Percentiles rank a stretch among this genome's conserved stretches.
Conservation (phyloP, 1,140 invertebrate genomes). For the Kradibia gibbosae region DNA sequence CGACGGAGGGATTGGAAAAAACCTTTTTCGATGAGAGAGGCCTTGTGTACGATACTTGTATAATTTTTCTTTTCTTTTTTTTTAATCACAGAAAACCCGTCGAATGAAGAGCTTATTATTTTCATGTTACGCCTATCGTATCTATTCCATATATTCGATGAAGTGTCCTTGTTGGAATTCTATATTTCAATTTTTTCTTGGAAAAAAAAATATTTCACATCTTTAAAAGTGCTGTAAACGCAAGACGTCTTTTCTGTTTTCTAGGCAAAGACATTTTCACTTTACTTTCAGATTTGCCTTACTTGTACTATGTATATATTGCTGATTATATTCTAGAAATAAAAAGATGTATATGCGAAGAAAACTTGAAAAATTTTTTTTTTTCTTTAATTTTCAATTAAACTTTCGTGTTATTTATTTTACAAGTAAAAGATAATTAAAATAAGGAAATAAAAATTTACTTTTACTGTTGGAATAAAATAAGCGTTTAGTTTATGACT, state of each 20-base stretch:
- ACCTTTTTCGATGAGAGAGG: conserved; percentile 47
- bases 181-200: conserved; percentile 24
- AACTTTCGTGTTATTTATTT: too few relatives aligned
- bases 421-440: too few relatives aligned
- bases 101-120: conserved; percentile 11
- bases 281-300: conserved; percentile 59
- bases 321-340: conserved; percentile 59
- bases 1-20: conserved; percentile 38
- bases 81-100: background rate
- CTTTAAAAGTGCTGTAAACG: conserved; percentile 1
- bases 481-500: too few relatives aligned
- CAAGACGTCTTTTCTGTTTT: conserved; percentile 41
- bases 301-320: conserved; percentile 60
- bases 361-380: conserved; percentile 34
- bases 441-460: too few relatives aligned
- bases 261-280: conserved; percentile 52
- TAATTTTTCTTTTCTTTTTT: conserved; percentile 38
- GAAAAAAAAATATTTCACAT: conserved; percentile 26
- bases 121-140: conserved; percentile 14
- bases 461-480: too few relatives aligned
- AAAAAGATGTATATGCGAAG: conserved; percentile 52
- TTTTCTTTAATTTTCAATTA: conserved; percentile 6
- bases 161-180: conserved; percentile 1
- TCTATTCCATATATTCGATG: conserved; percentile 8
- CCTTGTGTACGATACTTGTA: conserved; percentile 45